Evolutionary conservation across 2,113 vertebrate species (phyloP), one percentile per base, ranked within the genome.

Genomic region (Menura novaehollandiae): DNA sequence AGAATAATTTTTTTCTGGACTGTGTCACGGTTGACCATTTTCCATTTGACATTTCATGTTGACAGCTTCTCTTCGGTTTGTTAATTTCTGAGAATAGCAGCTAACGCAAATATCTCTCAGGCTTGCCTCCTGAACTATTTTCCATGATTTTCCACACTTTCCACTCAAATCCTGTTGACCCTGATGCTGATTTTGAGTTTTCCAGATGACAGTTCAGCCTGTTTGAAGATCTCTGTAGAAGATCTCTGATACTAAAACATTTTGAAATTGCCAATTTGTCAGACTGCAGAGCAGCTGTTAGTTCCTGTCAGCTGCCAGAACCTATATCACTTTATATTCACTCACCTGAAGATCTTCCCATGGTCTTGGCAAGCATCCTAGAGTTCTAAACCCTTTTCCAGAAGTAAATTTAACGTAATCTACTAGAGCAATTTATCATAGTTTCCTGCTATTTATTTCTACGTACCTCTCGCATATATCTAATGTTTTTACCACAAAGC

Each of bases 271-370:
- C 56, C 37, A 35, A 83, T 88, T 97, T 91, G 78, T 90, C 82
- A 94, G 62, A 46, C 53, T 88, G 91, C 46, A 68, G 82, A 96
- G 62, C 62, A 91, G 58, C 71, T 91, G 93, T 52, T 93, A 63
- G 85, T 27, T 93, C 49, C 71, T 80, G 71, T 92, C 88, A 88
- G 62, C 58, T 93, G 85, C 88, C 92, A 96, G 67, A 93, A 90
- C 28, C 7, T 85, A n/a, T 80, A 88, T 69, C 67, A 83, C 44
- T 91, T 85, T 94, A 90, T 92, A 80, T 58, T 90, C 21, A 0
- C 46, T 85, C 88, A 95, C 90, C 92, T 94, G 82, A 91, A 94
- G 43, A 85, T 58, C 46, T 89, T 93, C 28, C 55, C 59, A 77
- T 62, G 23, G 51, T 74, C 55, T 93, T 96, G 92, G 85, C 85